These are phyloP conservation scores for Anagyrus pseudococci DNA, from an alignment of 2,888 invertebrate genomes.

Conservation along the genomic window DNA sequence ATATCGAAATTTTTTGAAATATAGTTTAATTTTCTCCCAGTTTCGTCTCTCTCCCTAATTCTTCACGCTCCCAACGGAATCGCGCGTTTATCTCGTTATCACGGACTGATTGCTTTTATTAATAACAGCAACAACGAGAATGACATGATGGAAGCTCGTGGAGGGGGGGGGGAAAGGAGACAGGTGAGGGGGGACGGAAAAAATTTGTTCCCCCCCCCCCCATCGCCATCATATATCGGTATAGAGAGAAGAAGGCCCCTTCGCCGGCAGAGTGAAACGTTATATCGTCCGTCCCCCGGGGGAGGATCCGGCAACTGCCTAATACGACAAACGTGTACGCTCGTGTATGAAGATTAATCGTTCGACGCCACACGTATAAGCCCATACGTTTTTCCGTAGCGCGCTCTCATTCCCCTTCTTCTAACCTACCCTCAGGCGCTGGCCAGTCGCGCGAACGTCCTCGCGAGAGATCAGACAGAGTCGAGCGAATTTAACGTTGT, in stretches of 20 bases:
- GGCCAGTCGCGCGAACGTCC: neutral
- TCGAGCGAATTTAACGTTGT: slow-evolving; percentile 23
- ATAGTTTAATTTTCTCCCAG: too few species aligned
- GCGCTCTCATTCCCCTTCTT: slow-evolving; percentile 27
- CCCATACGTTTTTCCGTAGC: slow-evolving; percentile 47
- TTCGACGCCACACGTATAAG: slow-evolving; percentile 45
- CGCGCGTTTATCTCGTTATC: slow-evolving; percentile 13
- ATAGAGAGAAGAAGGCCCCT: slow-evolving; percentile 6
- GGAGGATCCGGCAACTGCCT: slow-evolving; percentile 47
- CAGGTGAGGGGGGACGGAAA: slow-evolving; percentile 29
- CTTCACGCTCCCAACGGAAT: too few species aligned
- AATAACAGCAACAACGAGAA: too few species aligned
- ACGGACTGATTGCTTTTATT: slow-evolving; percentile 35
- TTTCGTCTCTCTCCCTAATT: too few species aligned
- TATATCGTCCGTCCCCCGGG: slow-evolving; percentile 53
- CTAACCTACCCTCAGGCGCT: slow-evolving; percentile 25
- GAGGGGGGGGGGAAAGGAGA: neutral
- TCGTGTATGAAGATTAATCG: slow-evolving; percentile 54
- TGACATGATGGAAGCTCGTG: too few species aligned
- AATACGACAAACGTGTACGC: slow-evolving; percentile 44
- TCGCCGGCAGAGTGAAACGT: slow-evolving; percentile 50
- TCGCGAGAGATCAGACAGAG: neutral
- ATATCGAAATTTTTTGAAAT: too few species aligned
- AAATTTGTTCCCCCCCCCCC: too few species aligned
- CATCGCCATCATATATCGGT: too few species aligned